phyloP scores from a whole-genome alignment of 1,140 invertebrate species.

The Archivesica marissinica region DNA sequence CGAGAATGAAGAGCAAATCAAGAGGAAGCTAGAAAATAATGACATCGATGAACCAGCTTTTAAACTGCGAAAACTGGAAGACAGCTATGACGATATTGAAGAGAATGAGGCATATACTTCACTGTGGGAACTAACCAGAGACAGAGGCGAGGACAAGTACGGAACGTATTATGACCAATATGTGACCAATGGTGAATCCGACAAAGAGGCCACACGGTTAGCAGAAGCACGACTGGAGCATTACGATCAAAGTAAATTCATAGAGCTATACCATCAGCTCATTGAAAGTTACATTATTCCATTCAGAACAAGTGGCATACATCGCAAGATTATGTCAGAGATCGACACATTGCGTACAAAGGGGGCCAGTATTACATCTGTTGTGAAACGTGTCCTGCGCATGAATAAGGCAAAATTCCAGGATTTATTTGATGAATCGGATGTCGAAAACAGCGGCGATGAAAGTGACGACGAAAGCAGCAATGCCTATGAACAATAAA shows the following conservation, averaged over 20 bases:
- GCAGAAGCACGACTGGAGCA: background rate
- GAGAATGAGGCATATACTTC: constrained; percentile 19
- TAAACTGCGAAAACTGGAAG: background rate
- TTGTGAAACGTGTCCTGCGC: background rate
- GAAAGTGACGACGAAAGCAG: constrained; percentile 2
- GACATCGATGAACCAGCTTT: background rate
- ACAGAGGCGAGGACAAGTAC: background rate
- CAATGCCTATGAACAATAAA: background rate
- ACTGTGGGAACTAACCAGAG: background rate
- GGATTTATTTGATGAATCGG: background rate
- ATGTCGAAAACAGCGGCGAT: background rate
- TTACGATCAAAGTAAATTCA: background rate
- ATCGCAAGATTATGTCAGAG: background rate
- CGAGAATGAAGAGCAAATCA: too few relatives aligned
- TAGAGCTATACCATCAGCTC: background rate
- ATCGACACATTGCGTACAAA: background rate
- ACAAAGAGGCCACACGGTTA: background rate
- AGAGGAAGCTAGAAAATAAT: too few relatives aligned
- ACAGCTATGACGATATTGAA: background rate
- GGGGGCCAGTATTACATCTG: background rate
- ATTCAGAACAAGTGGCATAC: background rate
- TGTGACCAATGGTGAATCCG: background rate
- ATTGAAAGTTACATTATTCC: background rate
- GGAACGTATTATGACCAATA: constrained; percentile 8
- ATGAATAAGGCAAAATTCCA: background rate